These are phyloP conservation scores for Plebejus argus DNA, from an alignment of 2,888 invertebrate genomes.

Conservation along the genomic window DNA sequence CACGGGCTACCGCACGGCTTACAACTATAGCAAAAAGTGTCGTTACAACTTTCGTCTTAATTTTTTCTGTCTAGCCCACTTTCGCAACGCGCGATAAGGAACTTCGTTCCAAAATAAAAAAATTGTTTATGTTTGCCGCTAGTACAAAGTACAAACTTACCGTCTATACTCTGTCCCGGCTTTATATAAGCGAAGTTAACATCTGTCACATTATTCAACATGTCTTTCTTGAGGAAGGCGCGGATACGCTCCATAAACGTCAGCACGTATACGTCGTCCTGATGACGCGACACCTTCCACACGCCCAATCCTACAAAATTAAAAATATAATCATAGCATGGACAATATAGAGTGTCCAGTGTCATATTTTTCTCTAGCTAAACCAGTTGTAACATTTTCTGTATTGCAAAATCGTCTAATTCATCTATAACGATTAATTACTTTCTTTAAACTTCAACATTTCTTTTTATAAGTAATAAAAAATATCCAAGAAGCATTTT, in stretches of 20 bases:
- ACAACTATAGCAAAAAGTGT: too few relatives aligned
- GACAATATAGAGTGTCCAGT: neutral
- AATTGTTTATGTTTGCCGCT: too few relatives aligned
- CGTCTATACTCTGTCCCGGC: conserved; percentile 49
- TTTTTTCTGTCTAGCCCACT: too few relatives aligned
- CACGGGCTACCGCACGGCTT: too few relatives aligned
- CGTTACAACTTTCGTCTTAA: too few relatives aligned
- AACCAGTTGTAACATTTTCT: too few relatives aligned
- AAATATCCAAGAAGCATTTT: conserved; percentile 34
- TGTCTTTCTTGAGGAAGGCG: conserved; percentile 63
- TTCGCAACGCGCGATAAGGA: too few relatives aligned
- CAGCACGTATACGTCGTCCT: conserved; percentile 80
- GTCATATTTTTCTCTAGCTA: too few relatives aligned
- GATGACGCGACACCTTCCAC: conserved; percentile 81
- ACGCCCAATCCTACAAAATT: conserved; percentile 71
- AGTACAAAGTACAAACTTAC: conserved; percentile 41
- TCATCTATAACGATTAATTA: neutral
- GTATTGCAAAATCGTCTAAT: too few relatives aligned
- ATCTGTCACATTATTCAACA: conserved; percentile 77
- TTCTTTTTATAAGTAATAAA: neutral
- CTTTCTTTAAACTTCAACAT: neutral
- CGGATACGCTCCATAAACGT: conserved; percentile 80
- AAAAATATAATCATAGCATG: neutral
- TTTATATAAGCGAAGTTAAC: conserved; percentile 83
- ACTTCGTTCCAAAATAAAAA: too few relatives aligned